These are phyloP conservation scores for Agonopterix subpropinquella DNA, from an alignment of 2,888 invertebrate species.

Conservation along the genomic window DNA sequence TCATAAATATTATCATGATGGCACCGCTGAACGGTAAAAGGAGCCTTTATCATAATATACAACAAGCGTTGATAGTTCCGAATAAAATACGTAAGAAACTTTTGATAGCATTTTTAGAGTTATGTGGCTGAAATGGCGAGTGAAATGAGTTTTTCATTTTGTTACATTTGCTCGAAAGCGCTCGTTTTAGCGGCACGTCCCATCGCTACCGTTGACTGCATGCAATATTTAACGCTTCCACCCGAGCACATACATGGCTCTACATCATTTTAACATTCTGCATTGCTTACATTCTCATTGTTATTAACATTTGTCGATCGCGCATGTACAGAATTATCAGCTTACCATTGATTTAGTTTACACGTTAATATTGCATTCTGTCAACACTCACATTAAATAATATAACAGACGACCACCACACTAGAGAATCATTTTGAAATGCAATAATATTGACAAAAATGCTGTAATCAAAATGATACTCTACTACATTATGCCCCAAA, in stretches of 20 bases:
- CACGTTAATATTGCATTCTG: conserved; percentile 74
- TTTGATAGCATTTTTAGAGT: conserved; percentile 19
- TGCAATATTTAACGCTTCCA: conserved; percentile 74
- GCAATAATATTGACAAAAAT: too few species aligned
- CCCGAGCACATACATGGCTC: conserved; percentile 55
- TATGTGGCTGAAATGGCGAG: conserved; percentile 40
- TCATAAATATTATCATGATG: too few species aligned
- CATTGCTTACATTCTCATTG: conserved; percentile 48
- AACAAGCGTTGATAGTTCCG: not conserved
- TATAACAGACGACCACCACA: too few species aligned
- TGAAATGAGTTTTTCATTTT: conserved; percentile 48
- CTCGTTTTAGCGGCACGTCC: conserved; percentile 67
- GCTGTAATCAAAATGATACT: conserved; percentile 1
- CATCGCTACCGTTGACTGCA: conserved; percentile 72
- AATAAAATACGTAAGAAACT: not conserved
- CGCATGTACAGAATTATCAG: conserved; percentile 49
- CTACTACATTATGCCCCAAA: conserved; percentile 21
- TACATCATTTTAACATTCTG: conserved; percentile 41
- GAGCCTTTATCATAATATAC: not conserved
- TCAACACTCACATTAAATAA: conserved; percentile 51
- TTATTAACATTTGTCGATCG: conserved; percentile 44
- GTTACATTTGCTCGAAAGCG: conserved; percentile 55
- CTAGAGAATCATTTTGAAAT: conserved; percentile 19
- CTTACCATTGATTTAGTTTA: conserved; percentile 35
- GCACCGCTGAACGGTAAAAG: too few species aligned